Evolutionary conservation across 1,140 invertebrate genomes (phyloP).

Genomic region (Hyles vespertilio): DNA sequence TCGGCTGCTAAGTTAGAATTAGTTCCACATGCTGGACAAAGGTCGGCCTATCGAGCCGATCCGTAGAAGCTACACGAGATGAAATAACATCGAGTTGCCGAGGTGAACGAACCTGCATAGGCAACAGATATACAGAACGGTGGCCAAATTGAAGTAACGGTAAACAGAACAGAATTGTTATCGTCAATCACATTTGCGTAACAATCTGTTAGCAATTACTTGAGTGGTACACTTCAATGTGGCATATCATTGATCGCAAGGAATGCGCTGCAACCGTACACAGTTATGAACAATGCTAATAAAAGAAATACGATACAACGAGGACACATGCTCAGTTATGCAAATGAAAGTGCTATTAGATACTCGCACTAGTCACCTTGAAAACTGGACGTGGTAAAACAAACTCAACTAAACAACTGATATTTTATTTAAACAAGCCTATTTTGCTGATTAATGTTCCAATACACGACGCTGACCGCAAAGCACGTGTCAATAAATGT

Average conservation of each 20-base stretch:
- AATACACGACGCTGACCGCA: too few relatives aligned
- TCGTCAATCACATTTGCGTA: constrained; percentile 74
- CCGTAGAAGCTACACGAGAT: constrained; percentile 8
- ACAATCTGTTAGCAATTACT: constrained; percentile 68
- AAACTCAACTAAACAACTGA: too few relatives aligned
- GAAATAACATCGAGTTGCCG: constrained; percentile 30
- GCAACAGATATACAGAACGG: constrained; percentile 42
- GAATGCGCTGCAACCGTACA: constrained; percentile 35
- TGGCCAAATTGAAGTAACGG: constrained; percentile 71
- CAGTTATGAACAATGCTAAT: not conserved
- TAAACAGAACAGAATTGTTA: constrained; percentile 57
- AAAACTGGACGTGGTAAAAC: not conserved
- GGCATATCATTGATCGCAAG: constrained; percentile 41
- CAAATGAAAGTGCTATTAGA: constrained; percentile 3
- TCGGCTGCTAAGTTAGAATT: constrained; percentile 22
- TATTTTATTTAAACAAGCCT: too few relatives aligned
- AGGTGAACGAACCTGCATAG: constrained; percentile 54
- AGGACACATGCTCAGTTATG: constrained; percentile 1
- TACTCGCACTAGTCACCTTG: not conserved
- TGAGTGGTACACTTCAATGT: constrained; percentile 34
- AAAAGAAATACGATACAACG: constrained; percentile 24
- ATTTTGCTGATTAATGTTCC: too few relatives aligned
- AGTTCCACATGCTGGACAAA: constrained; percentile 26
- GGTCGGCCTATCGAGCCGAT: constrained; percentile 12
- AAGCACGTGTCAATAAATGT: too few relatives aligned